Base-by-base conservation (phyloP, 2,797 vertebrate genomes). In the Enteromius argenteus region DNA sequence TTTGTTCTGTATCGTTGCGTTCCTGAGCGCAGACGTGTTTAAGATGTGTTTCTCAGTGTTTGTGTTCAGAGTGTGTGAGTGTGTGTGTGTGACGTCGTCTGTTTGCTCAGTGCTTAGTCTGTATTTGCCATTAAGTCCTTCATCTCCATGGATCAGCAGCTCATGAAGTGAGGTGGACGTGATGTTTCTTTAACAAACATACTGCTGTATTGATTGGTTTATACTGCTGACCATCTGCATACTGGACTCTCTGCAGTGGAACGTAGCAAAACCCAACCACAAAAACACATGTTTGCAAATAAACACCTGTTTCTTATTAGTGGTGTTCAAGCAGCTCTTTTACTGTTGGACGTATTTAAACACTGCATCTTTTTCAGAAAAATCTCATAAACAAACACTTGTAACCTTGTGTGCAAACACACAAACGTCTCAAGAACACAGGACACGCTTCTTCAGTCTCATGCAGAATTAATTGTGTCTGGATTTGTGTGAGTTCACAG, bases 401-500 rank as follows among this genome's bases (percentile, higher is more conserved):
- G 37, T 44, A 44, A 46, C 37, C 37, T 35, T 60, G 68, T 73
- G 39, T 49, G 68, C 19, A 81, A 62, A 62, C 80, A 81, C 66
- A 30, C 49, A 1, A 66, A 19, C 51, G 11, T 71, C 67, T 44
- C 58, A 44, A 58, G 78, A n/a, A 62, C 58, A 19, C 15, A 71
- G 30, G 86, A 77, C 79, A 84, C 35, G 51, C 58, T 68, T 85
- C 79, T 78, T 86, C 79, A 73, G 79, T 73, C 76, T 39, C 85
- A 88, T 88, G 84, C 88, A 87, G 84, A 86, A 89, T 89, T 88
- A 89, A 88, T 87, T 72, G 75, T 51, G 86, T 85, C 84, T 90
- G 84, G 75, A 74, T 89, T 74, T 56, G 80, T 76, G 53, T 62
- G 80, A 62, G 85, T 87, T 89, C 88, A 90, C 85, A 80, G 74